These are phyloP conservation scores for Amphiprion ocellaris DNA, from an alignment of 2,113 vertebrate genomes.

Conservation along the genomic window DNA sequence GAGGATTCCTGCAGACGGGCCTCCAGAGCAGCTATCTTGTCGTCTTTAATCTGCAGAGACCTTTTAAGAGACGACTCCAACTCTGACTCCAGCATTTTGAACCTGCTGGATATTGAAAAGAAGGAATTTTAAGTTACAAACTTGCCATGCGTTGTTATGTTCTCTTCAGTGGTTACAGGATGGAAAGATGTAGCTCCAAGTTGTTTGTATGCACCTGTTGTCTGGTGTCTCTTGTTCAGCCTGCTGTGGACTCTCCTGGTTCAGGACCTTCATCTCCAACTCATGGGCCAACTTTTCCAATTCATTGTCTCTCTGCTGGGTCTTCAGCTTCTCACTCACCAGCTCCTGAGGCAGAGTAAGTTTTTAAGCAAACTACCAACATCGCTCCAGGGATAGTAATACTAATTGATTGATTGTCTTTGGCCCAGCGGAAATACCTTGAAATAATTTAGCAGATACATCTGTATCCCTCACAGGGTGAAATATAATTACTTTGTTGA, in stretches of 20 bases:
- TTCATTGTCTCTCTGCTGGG: conserved; percentile 96
- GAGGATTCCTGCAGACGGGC: conserved; percentile 94
- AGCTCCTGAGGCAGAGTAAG: conserved; percentile 87
- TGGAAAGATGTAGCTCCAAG: not conserved
- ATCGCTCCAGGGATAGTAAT: not conserved
- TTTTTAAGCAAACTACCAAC: not conserved
- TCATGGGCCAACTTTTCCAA: conserved; percentile 93
- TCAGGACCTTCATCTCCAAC: conserved; percentile 93
- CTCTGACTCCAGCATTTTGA: conserved; percentile 94
- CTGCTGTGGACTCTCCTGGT: conserved; percentile 89
- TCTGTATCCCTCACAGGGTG: not conserved
- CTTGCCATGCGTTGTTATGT: not conserved
- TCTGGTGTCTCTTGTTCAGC: conserved; percentile 89
- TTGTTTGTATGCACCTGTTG: conserved; percentile 84
- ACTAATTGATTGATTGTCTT: too few relatives aligned
- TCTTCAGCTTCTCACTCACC: conserved; percentile 95
- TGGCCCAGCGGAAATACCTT: too few relatives aligned
- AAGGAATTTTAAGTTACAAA: not conserved
- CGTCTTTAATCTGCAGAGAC: conserved; percentile 97
- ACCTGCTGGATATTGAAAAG: conserved; percentile 77
- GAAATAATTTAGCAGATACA: too few relatives aligned
- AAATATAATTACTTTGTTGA: not conserved
- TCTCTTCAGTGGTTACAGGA: not conserved
- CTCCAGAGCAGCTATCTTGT: conserved; percentile 95
- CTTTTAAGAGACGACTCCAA: conserved; percentile 93